Evolutionary conservation across 1,140 invertebrate genomes (phyloP).

Genomic region (Charaxes varanes): DNA sequence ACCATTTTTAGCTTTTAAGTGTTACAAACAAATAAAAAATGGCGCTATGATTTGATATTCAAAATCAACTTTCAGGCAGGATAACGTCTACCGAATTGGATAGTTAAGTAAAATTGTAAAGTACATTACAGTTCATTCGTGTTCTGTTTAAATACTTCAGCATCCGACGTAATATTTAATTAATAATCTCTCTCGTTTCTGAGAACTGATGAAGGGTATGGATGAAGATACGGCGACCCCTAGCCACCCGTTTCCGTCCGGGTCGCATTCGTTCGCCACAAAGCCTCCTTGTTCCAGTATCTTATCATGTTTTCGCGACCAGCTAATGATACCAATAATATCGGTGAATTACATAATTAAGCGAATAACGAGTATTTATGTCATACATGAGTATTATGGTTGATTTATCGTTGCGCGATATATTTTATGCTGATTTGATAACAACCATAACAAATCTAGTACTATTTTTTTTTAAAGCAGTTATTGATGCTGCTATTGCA

Average conservation of each 20-base stretch:
- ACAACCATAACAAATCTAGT: too few relatives aligned
- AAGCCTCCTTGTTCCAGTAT: slow-evolving; percentile 53
- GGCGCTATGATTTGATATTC: too few relatives aligned
- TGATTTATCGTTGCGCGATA: slow-evolving; percentile 16
- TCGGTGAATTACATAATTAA: slow-evolving; percentile 47
- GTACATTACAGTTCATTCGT: too few relatives aligned
- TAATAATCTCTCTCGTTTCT: slow-evolving; percentile 15
- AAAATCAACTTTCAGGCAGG: too few relatives aligned
- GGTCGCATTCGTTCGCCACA: slow-evolving; percentile 36
- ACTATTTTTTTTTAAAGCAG: too few relatives aligned
- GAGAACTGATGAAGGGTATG: slow-evolving; percentile 26
- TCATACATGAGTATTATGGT: slow-evolving; percentile 16
- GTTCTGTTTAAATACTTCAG: too few relatives aligned
- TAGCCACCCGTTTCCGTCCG: slow-evolving; percentile 36
- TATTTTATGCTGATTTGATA: neutral
- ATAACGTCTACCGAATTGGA: too few relatives aligned
- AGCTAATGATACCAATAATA: slow-evolving; percentile 50
- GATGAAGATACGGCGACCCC: slow-evolving; percentile 34
- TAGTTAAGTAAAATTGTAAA: too few relatives aligned
- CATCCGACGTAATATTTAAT: too few relatives aligned
- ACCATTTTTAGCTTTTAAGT: too few relatives aligned
- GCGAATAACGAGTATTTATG: slow-evolving; percentile 33
- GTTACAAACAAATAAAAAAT: too few relatives aligned
- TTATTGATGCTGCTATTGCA: too few relatives aligned
- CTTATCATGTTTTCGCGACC: slow-evolving; percentile 64